Evolutionary conservation across 2,888 invertebrate genomes (phyloP).

Genomic region (Brachylomia viminalis): DNA sequence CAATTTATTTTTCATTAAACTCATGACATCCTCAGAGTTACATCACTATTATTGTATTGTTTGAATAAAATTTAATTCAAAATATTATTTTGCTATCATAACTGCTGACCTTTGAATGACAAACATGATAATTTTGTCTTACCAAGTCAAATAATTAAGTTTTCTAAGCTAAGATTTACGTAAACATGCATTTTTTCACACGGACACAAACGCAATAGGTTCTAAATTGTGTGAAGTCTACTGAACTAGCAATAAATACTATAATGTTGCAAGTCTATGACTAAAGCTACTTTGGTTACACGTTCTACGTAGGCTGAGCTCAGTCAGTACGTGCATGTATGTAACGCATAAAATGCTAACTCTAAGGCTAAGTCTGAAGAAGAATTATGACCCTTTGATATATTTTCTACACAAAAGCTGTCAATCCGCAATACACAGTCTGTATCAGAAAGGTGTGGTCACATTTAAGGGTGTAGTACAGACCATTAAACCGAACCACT

Average conservation of each 20-base stretch:
- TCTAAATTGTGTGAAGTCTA: conserved; percentile 24
- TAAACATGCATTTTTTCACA: conserved; percentile 47
- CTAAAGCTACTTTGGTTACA: not conserved
- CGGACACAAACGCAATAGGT: not conserved
- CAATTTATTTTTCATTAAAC: too few species aligned
- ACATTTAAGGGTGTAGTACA: not conserved
- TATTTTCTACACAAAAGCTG: not conserved
- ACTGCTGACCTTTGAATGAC: conserved; percentile 16
- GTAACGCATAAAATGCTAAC: not conserved
- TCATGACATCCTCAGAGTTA: too few species aligned
- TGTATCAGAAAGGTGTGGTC: not conserved
- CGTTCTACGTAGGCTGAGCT: not conserved
- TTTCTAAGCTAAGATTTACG: conserved; percentile 16
- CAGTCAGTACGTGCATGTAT: not conserved
- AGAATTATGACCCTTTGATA: not conserved
- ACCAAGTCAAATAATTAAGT: not conserved
- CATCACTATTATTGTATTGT: too few species aligned
- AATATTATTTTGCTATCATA: not conserved
- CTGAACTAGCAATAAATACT: not conserved
- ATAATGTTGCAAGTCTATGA: conserved; percentile 19
- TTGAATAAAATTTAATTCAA: not conserved
- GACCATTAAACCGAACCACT: not conserved
- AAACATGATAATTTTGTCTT: not conserved
- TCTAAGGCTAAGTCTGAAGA: not conserved
- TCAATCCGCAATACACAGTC: not conserved